Percentiles rank a stretch among this genome's conserved stretches.
These are phyloP conservation scores for Fratercula arctica DNA, from an alignment of 2,797 vertebrate species.

Conservation along the genomic window DNA sequence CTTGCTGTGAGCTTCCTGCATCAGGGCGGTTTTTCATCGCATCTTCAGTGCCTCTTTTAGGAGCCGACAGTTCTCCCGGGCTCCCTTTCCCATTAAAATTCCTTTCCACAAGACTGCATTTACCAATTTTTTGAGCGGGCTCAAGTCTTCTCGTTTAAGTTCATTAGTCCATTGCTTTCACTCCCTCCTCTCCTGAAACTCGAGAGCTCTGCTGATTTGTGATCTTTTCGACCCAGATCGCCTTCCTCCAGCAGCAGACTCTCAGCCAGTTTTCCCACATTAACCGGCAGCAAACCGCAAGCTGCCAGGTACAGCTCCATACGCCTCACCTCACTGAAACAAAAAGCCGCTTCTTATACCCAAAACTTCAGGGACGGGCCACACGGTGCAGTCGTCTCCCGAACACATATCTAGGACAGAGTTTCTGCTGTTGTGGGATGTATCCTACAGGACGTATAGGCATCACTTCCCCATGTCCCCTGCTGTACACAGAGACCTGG, in stretches of 20 bases:
- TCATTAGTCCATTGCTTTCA: conserved; percentile 23
- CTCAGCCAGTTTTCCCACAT: background rate
- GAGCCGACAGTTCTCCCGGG: background rate
- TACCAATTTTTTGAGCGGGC: conserved; percentile 26
- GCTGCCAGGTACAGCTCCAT: background rate
- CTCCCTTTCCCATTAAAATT: conserved; percentile 69
- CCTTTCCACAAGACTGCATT: conserved; percentile 73
- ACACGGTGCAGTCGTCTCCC: background rate
- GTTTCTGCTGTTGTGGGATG: background rate
- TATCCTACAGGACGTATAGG: background rate
- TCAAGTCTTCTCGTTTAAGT: conserved; percentile 43
- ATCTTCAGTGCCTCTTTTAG: background rate
- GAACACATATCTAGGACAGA: background rate
- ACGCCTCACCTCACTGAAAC: background rate
- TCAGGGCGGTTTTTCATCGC: background rate
- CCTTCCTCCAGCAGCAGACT: background rate
- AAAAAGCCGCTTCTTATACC: background rate
- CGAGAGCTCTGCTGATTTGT: background rate
- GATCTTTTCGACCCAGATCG: background rate
- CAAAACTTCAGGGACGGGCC: background rate
- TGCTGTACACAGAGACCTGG: rapidly evolving
- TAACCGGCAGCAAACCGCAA: background rate
- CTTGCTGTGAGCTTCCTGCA: background rate
- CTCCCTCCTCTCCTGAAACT: conserved; percentile 6
- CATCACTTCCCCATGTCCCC: background rate